Conservation (phyloP, 2,888 invertebrate species). For the Brassicogethes aeneus region DNA sequence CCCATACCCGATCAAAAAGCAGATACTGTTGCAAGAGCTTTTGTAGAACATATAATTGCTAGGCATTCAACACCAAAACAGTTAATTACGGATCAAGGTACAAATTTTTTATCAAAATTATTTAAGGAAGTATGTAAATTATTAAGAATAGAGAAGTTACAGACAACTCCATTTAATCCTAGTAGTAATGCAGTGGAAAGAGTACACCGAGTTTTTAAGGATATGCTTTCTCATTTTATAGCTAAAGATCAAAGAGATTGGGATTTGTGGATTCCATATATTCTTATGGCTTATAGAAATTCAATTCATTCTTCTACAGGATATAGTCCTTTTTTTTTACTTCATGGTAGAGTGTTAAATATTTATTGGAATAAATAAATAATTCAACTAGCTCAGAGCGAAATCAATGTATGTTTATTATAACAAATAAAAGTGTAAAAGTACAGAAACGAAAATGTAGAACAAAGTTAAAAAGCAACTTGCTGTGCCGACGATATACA, state of each 20-base stretch:
- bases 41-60: constrained; percentile 20
- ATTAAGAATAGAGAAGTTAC: constrained; percentile 6
- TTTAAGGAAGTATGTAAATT: constrained; percentile 6
- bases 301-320: constrained; percentile 13
- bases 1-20: constrained; percentile 21
- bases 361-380: too few relatives aligned
- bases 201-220: background rate
- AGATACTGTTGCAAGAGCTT: constrained; percentile 18
- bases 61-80: constrained; percentile 23
- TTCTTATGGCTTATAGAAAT: constrained; percentile 15
- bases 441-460: too few relatives aligned
- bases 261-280: constrained; percentile 20
- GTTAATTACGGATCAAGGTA: constrained; percentile 23
- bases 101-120: constrained; percentile 20
- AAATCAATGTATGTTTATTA: too few relatives aligned
- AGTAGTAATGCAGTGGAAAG: constrained; percentile 3
- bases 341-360: constrained; percentile 16
- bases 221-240: too few relatives aligned
- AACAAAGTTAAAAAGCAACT: too few relatives aligned
- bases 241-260: too few relatives aligned
- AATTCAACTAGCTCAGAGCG: too few relatives aligned
- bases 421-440: too few relatives aligned
- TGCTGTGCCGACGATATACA: too few relatives aligned
- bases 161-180: constrained; percentile 7
- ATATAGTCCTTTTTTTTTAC: constrained; percentile 14